Evolutionary conservation across 2,113 vertebrate species (phyloP).

Genomic region (Conger conger): DNA sequence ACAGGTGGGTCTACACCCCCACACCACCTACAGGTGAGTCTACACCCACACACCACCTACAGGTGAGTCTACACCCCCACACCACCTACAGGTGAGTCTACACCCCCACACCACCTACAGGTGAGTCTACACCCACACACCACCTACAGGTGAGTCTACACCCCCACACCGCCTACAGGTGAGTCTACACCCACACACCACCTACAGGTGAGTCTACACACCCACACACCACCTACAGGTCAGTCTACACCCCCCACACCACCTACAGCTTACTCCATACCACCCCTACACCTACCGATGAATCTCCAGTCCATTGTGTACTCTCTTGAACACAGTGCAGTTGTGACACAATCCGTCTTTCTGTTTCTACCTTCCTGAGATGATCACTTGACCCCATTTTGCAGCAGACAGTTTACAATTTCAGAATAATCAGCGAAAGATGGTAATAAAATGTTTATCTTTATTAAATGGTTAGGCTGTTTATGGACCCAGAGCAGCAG

Average conservation of each 20-base stretch:
- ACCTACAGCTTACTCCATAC: background rate
- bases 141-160: conserved; percentile 62
- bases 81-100: conserved; percentile 64
- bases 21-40: conserved; percentile 7
- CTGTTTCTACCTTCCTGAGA: background rate
- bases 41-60: conserved; percentile 9
- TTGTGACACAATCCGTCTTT: no score
- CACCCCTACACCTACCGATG: conserved; percentile 38
- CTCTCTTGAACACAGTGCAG: no score
- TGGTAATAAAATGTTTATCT: background rate
- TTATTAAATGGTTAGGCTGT: background rate
- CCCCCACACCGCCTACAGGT: conserved; percentile 85
- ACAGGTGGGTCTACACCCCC: conserved; percentile 3
- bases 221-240: background rate
- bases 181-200: conserved; percentile 36
- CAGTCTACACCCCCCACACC: conserved; percentile 37
- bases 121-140: conserved; percentile 54
- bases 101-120: conserved; percentile 82
- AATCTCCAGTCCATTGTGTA: conserved; percentile 10
- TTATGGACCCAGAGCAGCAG: no score
- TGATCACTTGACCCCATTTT: background rate
- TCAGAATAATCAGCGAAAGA: background rate
- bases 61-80: background rate
- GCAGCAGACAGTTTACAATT: background rate
- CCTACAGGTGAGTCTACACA: no score